These are phyloP conservation scores for Calonectris borealis DNA, from an alignment of 2,113 vertebrate genomes.

Conservation along the genomic window DNA sequence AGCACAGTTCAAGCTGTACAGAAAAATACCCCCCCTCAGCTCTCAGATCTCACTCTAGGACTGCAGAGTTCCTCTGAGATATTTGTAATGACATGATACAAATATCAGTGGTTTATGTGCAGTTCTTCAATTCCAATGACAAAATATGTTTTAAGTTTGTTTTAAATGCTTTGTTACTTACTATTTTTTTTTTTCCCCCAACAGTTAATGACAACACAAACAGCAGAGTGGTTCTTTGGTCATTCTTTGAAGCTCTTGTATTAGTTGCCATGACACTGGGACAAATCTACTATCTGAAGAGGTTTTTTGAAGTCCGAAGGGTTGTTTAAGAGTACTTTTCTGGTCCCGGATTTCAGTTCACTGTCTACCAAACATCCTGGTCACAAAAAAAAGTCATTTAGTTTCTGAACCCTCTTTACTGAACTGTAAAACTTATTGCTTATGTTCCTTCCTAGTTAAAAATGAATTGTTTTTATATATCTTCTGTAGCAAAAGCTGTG, in stretches of 20 bases:
- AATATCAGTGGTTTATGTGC: not conserved
- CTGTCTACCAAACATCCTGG: slow-evolving; percentile 79
- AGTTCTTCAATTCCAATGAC: not conserved
- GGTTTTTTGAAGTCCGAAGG: slow-evolving; percentile 99
- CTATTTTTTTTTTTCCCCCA: not conserved
- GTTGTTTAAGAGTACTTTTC: slow-evolving; percentile 85
- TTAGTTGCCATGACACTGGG: slow-evolving; percentile 98
- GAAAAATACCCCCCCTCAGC: not conserved
- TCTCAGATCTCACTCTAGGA: not conserved
- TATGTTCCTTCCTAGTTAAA: slow-evolving; percentile 69
- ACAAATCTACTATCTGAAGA: slow-evolving; percentile 99
- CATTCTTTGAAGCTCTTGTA: slow-evolving; percentile 98
- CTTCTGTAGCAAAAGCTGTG: slow-evolving; percentile 61
- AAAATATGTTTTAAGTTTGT: not conserved
- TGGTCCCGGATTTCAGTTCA: slow-evolving; percentile 67
- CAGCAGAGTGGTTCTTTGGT: slow-evolving; percentile 99
- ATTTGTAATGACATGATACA: accelerated
- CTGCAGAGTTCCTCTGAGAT: not conserved
- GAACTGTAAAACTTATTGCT: slow-evolving; percentile 69
- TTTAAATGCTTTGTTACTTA: not conserved
- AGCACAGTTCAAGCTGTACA: accelerated
- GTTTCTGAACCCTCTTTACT: slow-evolving; percentile 73
- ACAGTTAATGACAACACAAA: slow-evolving; percentile 99
- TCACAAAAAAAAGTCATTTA: slow-evolving; percentile 74
- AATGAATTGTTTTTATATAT: slow-evolving; percentile 53